phyloP scores from a whole-genome alignment of 2,888 invertebrate genomes.

The Eristalis pertinax region DNA sequence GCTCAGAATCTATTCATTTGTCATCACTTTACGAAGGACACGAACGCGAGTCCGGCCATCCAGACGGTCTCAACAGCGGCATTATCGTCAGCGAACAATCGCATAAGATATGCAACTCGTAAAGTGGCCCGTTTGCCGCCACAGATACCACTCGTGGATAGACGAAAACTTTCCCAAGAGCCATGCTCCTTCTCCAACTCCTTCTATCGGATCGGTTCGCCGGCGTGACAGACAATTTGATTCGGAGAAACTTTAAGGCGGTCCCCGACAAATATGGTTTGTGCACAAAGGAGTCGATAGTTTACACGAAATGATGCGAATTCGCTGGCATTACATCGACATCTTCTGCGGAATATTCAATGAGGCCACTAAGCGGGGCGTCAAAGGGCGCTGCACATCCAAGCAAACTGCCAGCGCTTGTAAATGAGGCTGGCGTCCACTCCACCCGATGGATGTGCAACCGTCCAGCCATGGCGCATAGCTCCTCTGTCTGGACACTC shows the following conservation, averaged over 20 bases:
- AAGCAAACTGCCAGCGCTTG: neutral
- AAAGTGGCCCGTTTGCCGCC: neutral
- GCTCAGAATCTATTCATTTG: no score
- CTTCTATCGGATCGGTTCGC: neutral
- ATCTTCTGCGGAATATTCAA: slow-evolving; percentile 35
- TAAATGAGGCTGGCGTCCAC: neutral
- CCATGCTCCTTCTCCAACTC: neutral
- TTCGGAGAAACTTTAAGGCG: neutral
- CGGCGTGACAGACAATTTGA: neutral
- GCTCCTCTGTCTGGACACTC: neutral
- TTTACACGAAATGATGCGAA: neutral
- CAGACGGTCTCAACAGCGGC: neutral
- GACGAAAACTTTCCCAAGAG: neutral
- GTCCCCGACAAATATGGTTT: neutral
- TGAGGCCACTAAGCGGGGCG: slow-evolving; percentile 23
- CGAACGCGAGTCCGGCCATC: neutral
- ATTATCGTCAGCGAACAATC: neutral
- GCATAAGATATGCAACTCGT: neutral
- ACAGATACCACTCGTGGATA: neutral
- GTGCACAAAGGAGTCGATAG: neutral
- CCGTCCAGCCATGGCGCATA: neutral
- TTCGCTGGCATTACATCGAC: slow-evolving; percentile 9
- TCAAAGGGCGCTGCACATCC: slow-evolving; percentile 32
- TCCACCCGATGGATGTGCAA: neutral
- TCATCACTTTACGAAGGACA: neutral